phyloP scores from a whole-genome alignment of 2,888 invertebrate genomes.

The Eilema depressum region DNA sequence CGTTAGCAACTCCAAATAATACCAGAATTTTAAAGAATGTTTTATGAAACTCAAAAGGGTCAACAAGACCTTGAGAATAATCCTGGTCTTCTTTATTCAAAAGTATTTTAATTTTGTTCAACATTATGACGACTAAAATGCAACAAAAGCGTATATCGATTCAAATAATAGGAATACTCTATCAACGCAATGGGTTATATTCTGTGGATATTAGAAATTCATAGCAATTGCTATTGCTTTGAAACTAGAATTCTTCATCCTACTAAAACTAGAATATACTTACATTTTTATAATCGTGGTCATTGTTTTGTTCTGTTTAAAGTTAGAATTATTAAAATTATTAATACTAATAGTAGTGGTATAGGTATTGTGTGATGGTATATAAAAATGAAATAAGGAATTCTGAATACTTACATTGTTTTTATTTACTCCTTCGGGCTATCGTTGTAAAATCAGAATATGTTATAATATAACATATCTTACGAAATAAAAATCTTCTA shows the following conservation, averaged over 20 bases:
- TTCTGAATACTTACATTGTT: too few relatives aligned
- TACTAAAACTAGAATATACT: not conserved
- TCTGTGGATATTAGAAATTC: slow-evolving; percentile 21
- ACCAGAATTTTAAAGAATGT: slow-evolving; percentile 61
- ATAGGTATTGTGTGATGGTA: too few relatives aligned
- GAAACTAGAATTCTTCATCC: not conserved
- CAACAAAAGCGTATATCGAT: not conserved
- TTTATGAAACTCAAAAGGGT: slow-evolving; percentile 67
- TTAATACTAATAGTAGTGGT: too few relatives aligned
- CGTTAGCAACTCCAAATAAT: slow-evolving; percentile 62
- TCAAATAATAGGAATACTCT: slow-evolving; percentile 20
- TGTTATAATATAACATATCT: too few relatives aligned
- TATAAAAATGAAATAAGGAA: too few relatives aligned
- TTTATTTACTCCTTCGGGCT: too few relatives aligned
- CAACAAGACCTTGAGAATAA: slow-evolving; percentile 57
- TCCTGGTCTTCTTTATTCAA: slow-evolving; percentile 63
- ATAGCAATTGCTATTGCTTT: not conserved
- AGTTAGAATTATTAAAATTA: not conserved
- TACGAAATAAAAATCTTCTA: too few relatives aligned
- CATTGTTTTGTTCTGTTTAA: not conserved
- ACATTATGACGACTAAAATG: slow-evolving; percentile 36
- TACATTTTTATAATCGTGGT: not conserved
- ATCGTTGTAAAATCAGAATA: too few relatives aligned
- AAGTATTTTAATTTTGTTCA: slow-evolving; percentile 55
- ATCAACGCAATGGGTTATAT: slow-evolving; percentile 23